phyloP scores from a whole-genome alignment of 2,113 vertebrate genomes.

The Hydropotes inermis region DNA sequence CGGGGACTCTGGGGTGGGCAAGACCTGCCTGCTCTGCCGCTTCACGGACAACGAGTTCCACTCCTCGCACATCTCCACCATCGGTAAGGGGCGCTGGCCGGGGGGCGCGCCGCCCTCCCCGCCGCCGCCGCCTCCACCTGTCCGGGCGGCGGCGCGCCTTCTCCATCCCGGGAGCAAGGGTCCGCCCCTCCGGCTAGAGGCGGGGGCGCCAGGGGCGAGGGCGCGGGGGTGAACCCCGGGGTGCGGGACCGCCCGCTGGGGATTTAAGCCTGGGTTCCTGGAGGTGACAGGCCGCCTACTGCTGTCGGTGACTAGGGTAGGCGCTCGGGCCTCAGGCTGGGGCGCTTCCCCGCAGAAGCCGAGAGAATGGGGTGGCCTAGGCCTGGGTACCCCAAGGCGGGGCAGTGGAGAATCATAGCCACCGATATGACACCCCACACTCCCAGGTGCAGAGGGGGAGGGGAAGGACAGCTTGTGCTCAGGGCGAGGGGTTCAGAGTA shows the following conservation, averaged over 20 bases:
- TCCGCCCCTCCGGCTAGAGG: neutral
- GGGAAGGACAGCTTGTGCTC: neutral
- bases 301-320: neutral
- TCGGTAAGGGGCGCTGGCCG: constrained; percentile 86
- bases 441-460: neutral
- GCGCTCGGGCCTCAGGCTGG: neutral
- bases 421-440: neutral
- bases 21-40: constrained; percentile 93
- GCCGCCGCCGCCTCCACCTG: neutral
- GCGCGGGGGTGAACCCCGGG: neutral
- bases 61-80: constrained; percentile 93
- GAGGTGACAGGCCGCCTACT: neutral
- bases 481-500: neutral
- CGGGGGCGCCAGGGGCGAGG: neutral
- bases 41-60: constrained; percentile 95
- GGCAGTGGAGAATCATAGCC: neutral
- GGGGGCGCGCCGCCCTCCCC: neutral
- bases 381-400: constrained; percentile 32
- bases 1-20: constrained; percentile 94
- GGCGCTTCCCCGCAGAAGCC: neutral
- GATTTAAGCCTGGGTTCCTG: neutral
- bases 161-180: neutral
- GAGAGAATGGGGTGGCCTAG: neutral
- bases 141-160: neutral
- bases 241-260: neutral